These are phyloP conservation scores for Dugesia japonica DNA, from an alignment of 2,888 invertebrate species.

Conservation along the genomic window DNA sequence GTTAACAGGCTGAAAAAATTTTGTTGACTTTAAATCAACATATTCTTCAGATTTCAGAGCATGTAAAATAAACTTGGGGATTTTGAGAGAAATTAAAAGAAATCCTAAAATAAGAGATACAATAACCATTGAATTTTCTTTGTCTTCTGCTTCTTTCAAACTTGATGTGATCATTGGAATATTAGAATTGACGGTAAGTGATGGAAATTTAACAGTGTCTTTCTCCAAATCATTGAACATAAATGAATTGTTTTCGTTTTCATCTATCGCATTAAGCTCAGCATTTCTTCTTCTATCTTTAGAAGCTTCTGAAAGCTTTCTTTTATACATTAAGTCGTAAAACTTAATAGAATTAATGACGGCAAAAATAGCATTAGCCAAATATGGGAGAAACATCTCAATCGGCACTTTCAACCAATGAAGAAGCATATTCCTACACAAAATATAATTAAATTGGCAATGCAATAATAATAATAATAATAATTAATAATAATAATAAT, in stretches of 20 bases:
- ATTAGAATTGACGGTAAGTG: not conserved
- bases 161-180: not conserved
- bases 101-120: slow-evolving; percentile 12
- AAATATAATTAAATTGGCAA: not conserved
- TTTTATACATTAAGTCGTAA: slow-evolving; percentile 10
- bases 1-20: slow-evolving; percentile 8
- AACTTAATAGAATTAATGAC: slow-evolving; percentile 8
- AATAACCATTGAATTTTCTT: slow-evolving; percentile 22
- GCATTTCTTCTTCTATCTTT: slow-evolving; percentile 17
- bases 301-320: not conserved
- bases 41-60: slow-evolving; percentile 24
- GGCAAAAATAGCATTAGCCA: not conserved
- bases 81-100: not conserved
- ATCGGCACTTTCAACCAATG: slow-evolving; percentile 29
- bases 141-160: not conserved
- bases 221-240: not conserved
- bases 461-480: no score
- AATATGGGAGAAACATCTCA: slow-evolving; percentile 27
- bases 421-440: not conserved
- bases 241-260: not conserved
- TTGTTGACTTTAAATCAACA: not conserved
- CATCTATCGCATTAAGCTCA: not conserved
- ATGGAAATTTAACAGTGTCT: not conserved
- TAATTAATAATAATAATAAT: no score
- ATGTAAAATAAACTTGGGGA: slow-evolving; percentile 29